Evolutionary conservation across 2,113 vertebrate species (phyloP), one percentile per base, ranked within the genome.

Genomic region (Poicephalus gulielmi): DNA sequence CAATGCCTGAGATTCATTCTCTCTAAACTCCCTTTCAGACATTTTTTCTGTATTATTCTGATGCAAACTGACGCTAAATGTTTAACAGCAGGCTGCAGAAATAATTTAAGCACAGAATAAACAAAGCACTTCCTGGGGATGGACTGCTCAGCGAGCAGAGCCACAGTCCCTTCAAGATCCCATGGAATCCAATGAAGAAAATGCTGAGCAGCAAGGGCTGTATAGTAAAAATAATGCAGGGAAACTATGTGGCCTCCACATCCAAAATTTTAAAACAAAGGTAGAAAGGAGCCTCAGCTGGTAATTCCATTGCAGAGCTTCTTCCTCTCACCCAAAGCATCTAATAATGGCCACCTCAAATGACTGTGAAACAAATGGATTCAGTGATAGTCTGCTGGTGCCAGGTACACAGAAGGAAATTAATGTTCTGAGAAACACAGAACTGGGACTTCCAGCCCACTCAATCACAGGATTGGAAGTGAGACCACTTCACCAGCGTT

Each of bases 51-150:
- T 86, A 60, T 53, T 46, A 46, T 23, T 93, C 83, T 39, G 69
- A 92, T 92, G 53, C 35, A 86, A 92, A 90, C 39, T 39, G 55
- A 63, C 8, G 7, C 39, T 86, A 74, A 28, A 64, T 60, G 25
- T 70, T 85, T 83, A 96, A 85, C 55, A 92, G 71, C 53, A 93
- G 59, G 73, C 39, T 78, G 27, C 73, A 93, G 64, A 93, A 94
- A 64, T 60, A 78, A 81, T 85, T 86, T 46, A 76, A 60, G 64
- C 68, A 77, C 44, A 80, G 33, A 88, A 83, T 33, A 82, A 89
- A 52, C 19, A 91, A 84, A 82, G 67, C 41, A 53, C 8, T 0
- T 87, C 74, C 60, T 69, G 73, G 22, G 17, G 52, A 88, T n/a
- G 53, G 47, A 67, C 59, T 60, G 41, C 25, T 80, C 19, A 76